phyloP scores from a whole-genome alignment of 2,888 invertebrate species.

The Phengaris alcon region DNA sequence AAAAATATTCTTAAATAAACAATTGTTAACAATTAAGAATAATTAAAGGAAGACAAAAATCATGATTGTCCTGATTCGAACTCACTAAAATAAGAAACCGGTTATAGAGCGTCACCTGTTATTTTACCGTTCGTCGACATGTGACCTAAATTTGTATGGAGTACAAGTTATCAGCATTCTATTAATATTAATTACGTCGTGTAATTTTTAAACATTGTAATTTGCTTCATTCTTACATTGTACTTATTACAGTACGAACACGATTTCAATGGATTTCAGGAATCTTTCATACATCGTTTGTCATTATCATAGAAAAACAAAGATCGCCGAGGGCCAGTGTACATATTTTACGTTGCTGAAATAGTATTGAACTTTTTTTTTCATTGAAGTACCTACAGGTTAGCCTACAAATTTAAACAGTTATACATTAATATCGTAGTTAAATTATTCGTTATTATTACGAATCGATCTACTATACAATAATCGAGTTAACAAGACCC shows the following conservation, averaged over 20 bases:
- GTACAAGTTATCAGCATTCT: slow-evolving; percentile 45
- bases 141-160: slow-evolving; percentile 47
- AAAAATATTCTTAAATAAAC: slow-evolving; percentile 20
- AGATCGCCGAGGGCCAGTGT: no score
- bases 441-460: background rate
- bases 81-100: slow-evolving; percentile 62
- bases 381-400: background rate
- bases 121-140: slow-evolving; percentile 63
- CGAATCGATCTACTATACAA: background rate
- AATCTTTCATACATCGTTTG: background rate
- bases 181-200: slow-evolving; percentile 37
- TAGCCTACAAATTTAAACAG: background rate
- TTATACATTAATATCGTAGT: background rate
- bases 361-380: background rate
- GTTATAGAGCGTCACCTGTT: slow-evolving; percentile 62
- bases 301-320: no score
- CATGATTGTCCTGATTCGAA: slow-evolving; percentile 42
- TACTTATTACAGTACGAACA: background rate
- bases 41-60: slow-evolving; percentile 36
- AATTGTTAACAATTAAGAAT: slow-evolving; percentile 19
- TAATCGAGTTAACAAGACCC: slow-evolving; percentile 1
- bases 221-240: background rate
- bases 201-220: slow-evolving; percentile 9
- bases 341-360: background rate
- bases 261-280: background rate